A percentile compares a stretch with the other conserved stretches of the same genome.
Evolutionary conservation across 2,797 vertebrate genomes (phyloP).

Genomic region (Chaetodon trifasciatus): DNA sequence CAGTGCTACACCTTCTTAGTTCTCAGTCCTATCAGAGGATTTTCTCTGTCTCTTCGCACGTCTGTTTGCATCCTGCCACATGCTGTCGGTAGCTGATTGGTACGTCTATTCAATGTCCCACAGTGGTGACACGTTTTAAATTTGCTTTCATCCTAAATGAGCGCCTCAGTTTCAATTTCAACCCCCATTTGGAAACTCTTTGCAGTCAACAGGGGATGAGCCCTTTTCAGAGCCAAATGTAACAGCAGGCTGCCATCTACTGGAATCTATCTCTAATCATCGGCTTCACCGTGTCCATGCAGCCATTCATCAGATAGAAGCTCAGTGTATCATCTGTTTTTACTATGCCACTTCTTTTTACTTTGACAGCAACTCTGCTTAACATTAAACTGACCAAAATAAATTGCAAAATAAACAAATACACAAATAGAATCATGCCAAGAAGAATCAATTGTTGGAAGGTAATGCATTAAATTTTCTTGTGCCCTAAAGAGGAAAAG

Average conservation of each 20-base stretch:
- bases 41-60: not conserved
- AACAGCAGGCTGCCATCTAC: constrained; percentile 70
- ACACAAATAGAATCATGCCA: not conserved
- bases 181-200: constrained; percentile 16
- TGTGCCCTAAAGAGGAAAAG: not conserved
- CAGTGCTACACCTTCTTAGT: not conserved
- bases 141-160: constrained; percentile 46
- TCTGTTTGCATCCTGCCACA: constrained; percentile 7
- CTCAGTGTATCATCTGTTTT: not conserved
- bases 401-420: not conserved
- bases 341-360: not conserved
- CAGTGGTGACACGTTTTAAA: constrained; percentile 33
- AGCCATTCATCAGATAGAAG: not conserved
- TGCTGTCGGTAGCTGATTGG: constrained; percentile 22
- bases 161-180: constrained; percentile 47
- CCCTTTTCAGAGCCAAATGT: constrained; percentile 22
- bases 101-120: constrained; percentile 14
- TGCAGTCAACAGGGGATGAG: not conserved
- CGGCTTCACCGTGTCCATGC: not conserved
- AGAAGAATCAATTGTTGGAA: not conserved
- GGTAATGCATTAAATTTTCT: not conserved
- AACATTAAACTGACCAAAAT: not conserved
- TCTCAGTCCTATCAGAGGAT: not conserved
- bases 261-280: constrained; percentile 35
- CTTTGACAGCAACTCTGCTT: not conserved